A percentile compares a stretch with the other conserved stretches of the same genome.
phyloP scores from a whole-genome alignment of 2,113 vertebrate genomes.

The Lota lota region DNA sequence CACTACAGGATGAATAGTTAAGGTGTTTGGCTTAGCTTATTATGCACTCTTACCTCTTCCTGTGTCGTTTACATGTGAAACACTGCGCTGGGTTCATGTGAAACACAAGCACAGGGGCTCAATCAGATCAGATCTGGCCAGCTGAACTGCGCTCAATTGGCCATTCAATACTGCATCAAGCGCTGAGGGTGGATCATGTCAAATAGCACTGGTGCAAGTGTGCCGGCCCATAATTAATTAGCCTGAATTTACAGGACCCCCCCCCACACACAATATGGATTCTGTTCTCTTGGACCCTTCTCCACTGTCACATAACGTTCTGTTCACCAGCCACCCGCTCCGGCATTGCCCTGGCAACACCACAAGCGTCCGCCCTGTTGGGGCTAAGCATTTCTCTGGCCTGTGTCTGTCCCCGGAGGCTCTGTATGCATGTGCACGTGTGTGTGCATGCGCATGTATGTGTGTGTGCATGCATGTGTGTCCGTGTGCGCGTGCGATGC shows the following conservation, averaged over 20 bases:
- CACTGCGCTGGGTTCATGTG: slow-evolving; percentile 5
- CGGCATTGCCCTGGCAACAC: slow-evolving; percentile 56
- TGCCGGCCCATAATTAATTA: slow-evolving; percentile 25
- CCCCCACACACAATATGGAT: slow-evolving; percentile 59
- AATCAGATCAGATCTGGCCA: slow-evolving; percentile 3
- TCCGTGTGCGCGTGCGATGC: neutral
- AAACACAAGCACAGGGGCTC: slow-evolving; percentile 17
- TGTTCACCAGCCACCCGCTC: slow-evolving; percentile 37
- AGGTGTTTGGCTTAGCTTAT: neutral
- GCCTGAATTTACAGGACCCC: neutral
- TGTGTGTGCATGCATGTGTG: slow-evolving; percentile 12
- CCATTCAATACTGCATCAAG: slow-evolving; percentile 35
- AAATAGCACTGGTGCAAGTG: slow-evolving; percentile 20
- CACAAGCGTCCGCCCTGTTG: slow-evolving; percentile 51
- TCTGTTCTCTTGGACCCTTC: slow-evolving; percentile 67
- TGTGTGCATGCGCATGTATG: neutral
- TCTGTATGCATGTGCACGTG: neutral
- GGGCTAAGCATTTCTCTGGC: slow-evolving; percentile 54
- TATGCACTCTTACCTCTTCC: neutral
- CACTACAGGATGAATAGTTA: slow-evolving; percentile 7
- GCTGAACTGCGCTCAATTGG: slow-evolving; percentile 9
- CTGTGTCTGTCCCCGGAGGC: slow-evolving; percentile 38
- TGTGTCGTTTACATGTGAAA: slow-evolving; percentile 9
- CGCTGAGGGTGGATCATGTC: slow-evolving; percentile 11
- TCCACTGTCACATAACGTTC: slow-evolving; percentile 42